Evolutionary conservation across 2,797 vertebrate species (phyloP), one percentile per base, ranked within the genome.

Genomic region (Denticeps clupeoides): DNA sequence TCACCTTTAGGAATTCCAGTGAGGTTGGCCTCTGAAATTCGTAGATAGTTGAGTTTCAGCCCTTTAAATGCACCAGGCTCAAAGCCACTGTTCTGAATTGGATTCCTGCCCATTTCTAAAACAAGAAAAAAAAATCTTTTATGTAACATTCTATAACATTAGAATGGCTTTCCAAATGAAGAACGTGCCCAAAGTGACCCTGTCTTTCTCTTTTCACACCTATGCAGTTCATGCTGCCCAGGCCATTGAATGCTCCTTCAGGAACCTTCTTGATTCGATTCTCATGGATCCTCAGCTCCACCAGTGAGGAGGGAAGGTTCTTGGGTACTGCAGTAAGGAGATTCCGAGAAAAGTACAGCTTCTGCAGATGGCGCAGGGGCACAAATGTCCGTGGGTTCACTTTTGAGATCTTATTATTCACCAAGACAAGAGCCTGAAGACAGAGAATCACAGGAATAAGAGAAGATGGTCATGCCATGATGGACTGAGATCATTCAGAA

Each of bases 311-410:
- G 2, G 91, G 91, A 67, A 94, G 60, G 68, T 84, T 89, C 62
- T 78, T 81, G 1, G 91, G 91, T 29, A 94, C 65, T 24, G 81
- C 77, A 40, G 85, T 84, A 64, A 94, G 79, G 46, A 67, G 69
- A 64, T 94, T 94, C 72, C 83, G 87, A 64, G 91, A 94, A 72
- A 94, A 87, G 67, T 93, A 93, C 26, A 94, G 85, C 62, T 93
- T 93, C 74, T 94, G 88, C 63, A 94, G 78, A 64, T 80, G 81
- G 45, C 73, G 72, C 42, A 93, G 65, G 1, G 88, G 86, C 23
- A 60, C 51, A 49, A 93, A 93, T 13, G 87, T 65, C 69, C 69
- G 87, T 7, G 85, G 82, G 11, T 92, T 87, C 56, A 93, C 82
- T 78, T 85, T 90, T 51, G 84, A 83, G 71, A 94, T 89, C 46